Base-by-base conservation (phyloP, 2,888 invertebrate species). In the Callyntrura sp. region DNA sequence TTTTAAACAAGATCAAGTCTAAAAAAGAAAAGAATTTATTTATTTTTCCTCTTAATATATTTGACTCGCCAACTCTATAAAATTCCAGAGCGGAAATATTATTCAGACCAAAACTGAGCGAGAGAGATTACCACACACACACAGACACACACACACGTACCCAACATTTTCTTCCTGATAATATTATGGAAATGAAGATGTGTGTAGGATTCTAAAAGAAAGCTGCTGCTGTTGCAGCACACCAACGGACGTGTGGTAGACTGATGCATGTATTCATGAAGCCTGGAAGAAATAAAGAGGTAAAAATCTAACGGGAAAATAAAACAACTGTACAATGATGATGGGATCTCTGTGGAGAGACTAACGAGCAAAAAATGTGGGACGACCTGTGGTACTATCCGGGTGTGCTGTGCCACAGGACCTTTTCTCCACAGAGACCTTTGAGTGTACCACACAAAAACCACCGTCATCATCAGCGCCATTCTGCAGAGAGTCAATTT, bases 191-290 rank as follows among this genome's bases (percentile, higher is more conserved):
- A n/a, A n/a, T n/a, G n/a, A n/a, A n/a, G n/a, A n/a, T n/a, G 12
- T 20, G 20, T 14, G 25, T 11, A 57, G 23, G 43, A 14, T 28
- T 43, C 43, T 68, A 14, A n/a, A n/a, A n/a, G n/a, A n/a, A n/a
- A n/a, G n/a, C n/a, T n/a, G n/a, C n/a, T n/a, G n/a, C n/a, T n/a
- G n/a, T n/a, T n/a, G n/a, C n/a, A n/a, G n/a, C n/a, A n/a, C n/a
- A n/a, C n/a, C n/a, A n/a, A n/a, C n/a, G n/a, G n/a, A n/a, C n/a
- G n/a, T n/a, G n/a, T n/a, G n/a, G n/a, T n/a, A n/a, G 0, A 28
- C 35, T 35, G 1, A 84, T 85, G 73, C 70, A 85, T 85, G 43
- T 43, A 85, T 85, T 70, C 85, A 85, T 73, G 85, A 76, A 60
- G 60, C 48, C 11, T n/a, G 14, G 35, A 68, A 68, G 35, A 43